Conservation (phyloP, 2,797 vertebrate species). For the Hoplostethus atlanticus region DNA sequence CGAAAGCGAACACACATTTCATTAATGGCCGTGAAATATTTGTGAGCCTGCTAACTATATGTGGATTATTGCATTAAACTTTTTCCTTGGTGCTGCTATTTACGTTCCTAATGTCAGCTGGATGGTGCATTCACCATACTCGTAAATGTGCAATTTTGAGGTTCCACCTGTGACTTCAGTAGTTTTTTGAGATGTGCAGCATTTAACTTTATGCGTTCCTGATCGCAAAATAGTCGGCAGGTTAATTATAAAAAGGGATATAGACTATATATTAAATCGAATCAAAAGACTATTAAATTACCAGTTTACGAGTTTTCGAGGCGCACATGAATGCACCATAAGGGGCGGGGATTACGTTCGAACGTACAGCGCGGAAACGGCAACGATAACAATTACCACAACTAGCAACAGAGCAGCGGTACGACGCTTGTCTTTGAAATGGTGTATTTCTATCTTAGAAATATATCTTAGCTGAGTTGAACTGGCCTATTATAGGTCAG, state of each 20-base stretch:
- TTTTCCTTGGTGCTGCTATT: background rate
- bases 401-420: too few relatives aligned
- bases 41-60: rapidly evolving
- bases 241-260: too few relatives aligned
- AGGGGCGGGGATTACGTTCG: slow-evolving; percentile 29
- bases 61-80: background rate
- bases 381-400: too few relatives aligned
- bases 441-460: background rate
- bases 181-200: too few relatives aligned
- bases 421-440: background rate
- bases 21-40: background rate
- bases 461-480: rapidly evolving
- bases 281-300: too few relatives aligned
- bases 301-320: background rate
- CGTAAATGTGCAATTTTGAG: background rate
- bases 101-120: background rate
- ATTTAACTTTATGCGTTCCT: too few relatives aligned
- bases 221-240: too few relatives aligned
- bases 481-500: background rate
- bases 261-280: too few relatives aligned
- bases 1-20: background rate
- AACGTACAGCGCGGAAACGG: slow-evolving; percentile 54
- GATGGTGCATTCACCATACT: slow-evolving; percentile 5
- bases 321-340: slow-evolving; percentile 29
- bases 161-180: too few relatives aligned